Percentiles rank a stretch among this genome's conserved stretches.
Evolutionary conservation across 2,797 vertebrate species (phyloP).

Genomic region (Otus scops): DNA sequence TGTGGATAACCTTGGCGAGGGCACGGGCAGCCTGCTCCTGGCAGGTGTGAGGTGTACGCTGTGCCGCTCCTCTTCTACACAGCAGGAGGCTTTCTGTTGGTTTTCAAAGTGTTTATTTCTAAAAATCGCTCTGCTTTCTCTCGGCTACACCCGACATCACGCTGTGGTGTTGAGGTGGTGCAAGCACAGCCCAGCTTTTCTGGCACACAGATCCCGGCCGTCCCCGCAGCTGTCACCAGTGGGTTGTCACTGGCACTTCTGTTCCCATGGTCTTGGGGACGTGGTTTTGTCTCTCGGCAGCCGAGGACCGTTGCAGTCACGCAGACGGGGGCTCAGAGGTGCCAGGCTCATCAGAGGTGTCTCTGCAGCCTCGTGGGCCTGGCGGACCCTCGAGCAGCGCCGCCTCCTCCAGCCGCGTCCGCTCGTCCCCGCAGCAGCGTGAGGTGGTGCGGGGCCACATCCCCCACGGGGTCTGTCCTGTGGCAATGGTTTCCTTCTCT

Average conservation of each 20-base stretch:
- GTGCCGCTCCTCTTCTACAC: neutral
- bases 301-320: neutral
- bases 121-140: neutral
- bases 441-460: neutral
- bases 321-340: neutral
- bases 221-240: accelerated
- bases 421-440: accelerated
- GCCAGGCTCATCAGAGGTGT: neutral
- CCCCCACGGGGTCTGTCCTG: neutral
- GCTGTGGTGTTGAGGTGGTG: neutral
- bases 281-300: neutral
- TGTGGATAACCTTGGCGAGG: neutral
- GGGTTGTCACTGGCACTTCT: neutral
- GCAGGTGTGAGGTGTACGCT: neutral
- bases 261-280: accelerated
- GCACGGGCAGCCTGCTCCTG: neutral
- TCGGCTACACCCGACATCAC: accelerated
- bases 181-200: neutral
- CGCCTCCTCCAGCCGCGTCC: accelerated
- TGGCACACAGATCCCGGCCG: neutral
- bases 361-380: neutral
- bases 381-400: accelerated
- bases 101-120: neutral
- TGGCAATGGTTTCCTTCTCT: neutral
- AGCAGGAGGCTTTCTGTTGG: neutral